Conservation (phyloP, 1,140 invertebrate genomes). For the Dryas iulia region DNA sequence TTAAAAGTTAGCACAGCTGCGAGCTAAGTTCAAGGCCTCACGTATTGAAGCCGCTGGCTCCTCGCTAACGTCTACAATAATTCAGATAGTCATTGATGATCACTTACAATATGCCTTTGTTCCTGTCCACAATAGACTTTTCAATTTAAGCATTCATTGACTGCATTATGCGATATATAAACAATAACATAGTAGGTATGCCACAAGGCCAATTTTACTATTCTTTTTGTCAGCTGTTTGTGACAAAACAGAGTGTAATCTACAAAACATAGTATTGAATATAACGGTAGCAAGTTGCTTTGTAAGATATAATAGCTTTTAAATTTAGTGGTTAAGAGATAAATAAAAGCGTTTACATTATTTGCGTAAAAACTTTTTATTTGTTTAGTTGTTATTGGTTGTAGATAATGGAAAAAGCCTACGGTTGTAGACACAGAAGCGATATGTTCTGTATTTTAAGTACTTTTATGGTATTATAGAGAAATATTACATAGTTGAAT, state of each 20-base stretch:
- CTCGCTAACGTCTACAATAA: constrained; percentile 37
- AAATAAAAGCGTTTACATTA: neutral
- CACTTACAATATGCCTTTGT: constrained; percentile 48
- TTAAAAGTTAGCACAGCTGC: constrained; percentile 60
- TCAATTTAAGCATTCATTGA: constrained; percentile 44
- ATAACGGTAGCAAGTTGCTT: constrained; percentile 4
- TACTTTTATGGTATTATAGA: no score
- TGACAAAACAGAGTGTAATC: constrained; percentile 16
- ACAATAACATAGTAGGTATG: constrained; percentile 34
- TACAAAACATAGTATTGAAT: constrained; percentile 12
- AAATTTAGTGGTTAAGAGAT: neutral
- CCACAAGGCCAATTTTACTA: constrained; percentile 37
- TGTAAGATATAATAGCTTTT: constrained; percentile 3
- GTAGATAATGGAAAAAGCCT: neutral
- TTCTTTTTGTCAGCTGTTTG: constrained; percentile 21
- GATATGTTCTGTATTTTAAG: neutral
- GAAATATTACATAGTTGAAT: no score
- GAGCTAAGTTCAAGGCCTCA: constrained; percentile 61
- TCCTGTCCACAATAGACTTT: constrained; percentile 42
- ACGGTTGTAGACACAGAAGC: neutral
- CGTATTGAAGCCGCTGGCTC: constrained; percentile 35
- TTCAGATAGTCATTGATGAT: constrained; percentile 51
- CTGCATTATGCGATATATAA: constrained; percentile 37
- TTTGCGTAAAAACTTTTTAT: neutral
- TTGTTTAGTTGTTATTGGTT: constrained; percentile 6